phyloP scores from a whole-genome alignment of 2,888 invertebrate genomes.

The Myathropa florea region DNA sequence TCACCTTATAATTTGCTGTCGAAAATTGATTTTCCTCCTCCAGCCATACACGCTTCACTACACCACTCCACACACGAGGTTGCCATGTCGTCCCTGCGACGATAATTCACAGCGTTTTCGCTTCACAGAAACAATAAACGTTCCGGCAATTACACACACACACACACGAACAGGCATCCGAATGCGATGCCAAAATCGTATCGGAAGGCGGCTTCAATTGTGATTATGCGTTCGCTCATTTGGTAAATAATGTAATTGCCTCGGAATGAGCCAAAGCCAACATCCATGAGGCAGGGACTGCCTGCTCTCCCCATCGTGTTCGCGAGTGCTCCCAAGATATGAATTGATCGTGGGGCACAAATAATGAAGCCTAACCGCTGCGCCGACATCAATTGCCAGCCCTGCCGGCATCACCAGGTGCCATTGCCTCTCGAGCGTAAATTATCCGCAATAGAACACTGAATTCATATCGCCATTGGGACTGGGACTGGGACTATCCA shows the following conservation, averaged over 20 bases:
- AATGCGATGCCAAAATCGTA: slow-evolving; percentile 35
- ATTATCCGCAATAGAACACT: slow-evolving; percentile 60
- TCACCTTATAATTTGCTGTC: slow-evolving; percentile 53
- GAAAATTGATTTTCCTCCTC: slow-evolving; percentile 60
- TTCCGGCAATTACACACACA: slow-evolving; percentile 41
- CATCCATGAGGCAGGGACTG: not conserved
- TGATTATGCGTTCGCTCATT: slow-evolving; percentile 67
- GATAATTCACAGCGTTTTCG: slow-evolving; percentile 44
- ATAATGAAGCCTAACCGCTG: slow-evolving; percentile 41
- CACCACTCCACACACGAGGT: not conserved
- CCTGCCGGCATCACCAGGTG: slow-evolving; percentile 60
- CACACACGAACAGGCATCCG: not conserved
- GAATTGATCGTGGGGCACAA: slow-evolving; percentile 49
- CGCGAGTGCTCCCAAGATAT: slow-evolving; percentile 28
- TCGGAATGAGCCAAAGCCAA: slow-evolving; percentile 37
- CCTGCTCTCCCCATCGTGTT: not conserved
- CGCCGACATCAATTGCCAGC: slow-evolving; percentile 13
- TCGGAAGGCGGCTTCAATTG: slow-evolving; percentile 65
- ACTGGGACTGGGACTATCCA: not conserved
- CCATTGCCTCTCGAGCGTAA: slow-evolving; percentile 57
- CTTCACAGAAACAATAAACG: slow-evolving; percentile 53
- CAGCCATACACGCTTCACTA: slow-evolving; percentile 41
- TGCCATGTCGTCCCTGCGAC: slow-evolving; percentile 35
- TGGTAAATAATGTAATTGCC: slow-evolving; percentile 65
- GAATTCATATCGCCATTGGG: slow-evolving; percentile 2